Base-by-base conservation (phyloP, 1,140 invertebrate genomes). In the Tetraneura akinire region DNA sequence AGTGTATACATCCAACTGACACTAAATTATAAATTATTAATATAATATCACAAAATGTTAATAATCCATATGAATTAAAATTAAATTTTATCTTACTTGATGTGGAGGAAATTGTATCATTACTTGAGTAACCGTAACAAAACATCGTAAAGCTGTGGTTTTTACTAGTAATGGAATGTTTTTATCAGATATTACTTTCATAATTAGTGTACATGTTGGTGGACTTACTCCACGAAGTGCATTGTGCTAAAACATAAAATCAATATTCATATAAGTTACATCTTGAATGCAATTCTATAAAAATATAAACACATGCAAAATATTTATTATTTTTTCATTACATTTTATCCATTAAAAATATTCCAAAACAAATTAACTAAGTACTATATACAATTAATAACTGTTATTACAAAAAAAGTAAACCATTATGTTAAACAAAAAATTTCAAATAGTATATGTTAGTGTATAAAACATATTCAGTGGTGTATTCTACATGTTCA, bases 211-310 rank as follows among this genome's bases (percentile, higher is more conserved):
- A 37, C 90, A 86, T 6, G 89, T 90, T 14, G 90, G 90, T 18
- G 90, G 90, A 82, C 88, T 90, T 70, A 90, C 88, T 21, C 88
- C 88, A 78, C 87, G 86, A 82, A 90, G 85, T 21, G 89, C 89
- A 88, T 91, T 91, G 32, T 87, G 86, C 89, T 90, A 83, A 78
- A 84, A 83, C 82, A 84, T 53, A 49, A 80, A 23, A 64, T 45
- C 0, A 26, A 60, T 1, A 4, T 37, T n/a, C n/a, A n/a, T n/a
- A n/a, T 37, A 37, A 37, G 8, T 37, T 37, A 37, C 3, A 37
- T 37, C 8, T 4, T 4, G 8, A 37, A 37, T 37, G 8, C 3
- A 4, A 57, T 21, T 57, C 18, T 13, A 57, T 9, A 8, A 57
- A 47, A 47, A 47, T 37, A 8, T 37, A 37, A 37, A 37, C 32